phyloP scores from a whole-genome alignment of 2,797 vertebrate species.

The Cuculus canorus region DNA sequence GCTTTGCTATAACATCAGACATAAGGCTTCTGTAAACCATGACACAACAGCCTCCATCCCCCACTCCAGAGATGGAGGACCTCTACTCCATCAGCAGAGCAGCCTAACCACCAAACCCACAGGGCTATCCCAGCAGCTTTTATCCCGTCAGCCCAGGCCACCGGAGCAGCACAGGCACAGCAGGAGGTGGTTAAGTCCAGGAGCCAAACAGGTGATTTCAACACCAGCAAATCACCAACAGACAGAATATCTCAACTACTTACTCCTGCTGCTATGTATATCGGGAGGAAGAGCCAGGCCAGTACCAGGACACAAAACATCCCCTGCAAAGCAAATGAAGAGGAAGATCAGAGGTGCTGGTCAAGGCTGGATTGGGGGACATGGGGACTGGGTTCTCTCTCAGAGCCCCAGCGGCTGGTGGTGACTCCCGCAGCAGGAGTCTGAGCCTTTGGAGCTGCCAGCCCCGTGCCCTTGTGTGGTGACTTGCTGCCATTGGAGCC shows the following conservation, averaged over 20 bases:
- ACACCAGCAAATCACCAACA: no score
- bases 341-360: neutral
- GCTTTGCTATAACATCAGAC: neutral
- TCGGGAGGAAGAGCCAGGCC: constrained; percentile 94
- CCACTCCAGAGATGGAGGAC: accelerated
- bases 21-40: neutral
- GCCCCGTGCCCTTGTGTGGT: neutral
- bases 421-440: neutral
- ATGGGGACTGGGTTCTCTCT: neutral
- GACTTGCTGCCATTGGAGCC: accelerated
- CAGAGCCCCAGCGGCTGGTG: neutral
- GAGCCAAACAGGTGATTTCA: neutral
- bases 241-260: constrained; percentile 1
- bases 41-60: accelerated
- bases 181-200: neutral
- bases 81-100: neutral
- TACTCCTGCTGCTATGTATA: constrained; percentile 93
- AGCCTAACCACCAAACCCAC: no score
- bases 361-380: neutral
- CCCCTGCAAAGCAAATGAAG: constrained; percentile 76
- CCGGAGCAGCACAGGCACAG: neutral
- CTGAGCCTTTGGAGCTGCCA: neutral
- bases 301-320: constrained; percentile 90
- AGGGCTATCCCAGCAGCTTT: neutral
- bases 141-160: neutral